phyloP scores from a whole-genome alignment of 2,797 vertebrate species.

The Pantherophis vulpinus region DNA sequence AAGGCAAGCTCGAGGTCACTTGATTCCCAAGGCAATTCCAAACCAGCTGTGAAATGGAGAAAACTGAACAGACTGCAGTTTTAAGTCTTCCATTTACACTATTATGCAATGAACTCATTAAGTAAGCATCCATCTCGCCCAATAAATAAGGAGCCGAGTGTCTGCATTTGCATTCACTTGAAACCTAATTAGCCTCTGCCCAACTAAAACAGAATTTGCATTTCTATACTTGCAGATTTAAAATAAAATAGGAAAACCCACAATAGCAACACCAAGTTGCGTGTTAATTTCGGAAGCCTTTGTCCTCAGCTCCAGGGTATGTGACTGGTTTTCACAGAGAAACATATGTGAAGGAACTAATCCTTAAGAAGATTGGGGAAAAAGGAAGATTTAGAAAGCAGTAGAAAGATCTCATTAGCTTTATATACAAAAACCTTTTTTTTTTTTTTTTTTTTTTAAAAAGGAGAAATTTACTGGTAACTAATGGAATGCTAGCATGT shows the following conservation, averaged over 20 bases:
- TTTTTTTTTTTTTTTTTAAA: neutral
- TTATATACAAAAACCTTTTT: neutral
- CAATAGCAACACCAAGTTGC: neutral
- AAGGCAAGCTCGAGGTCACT: constrained; percentile 58
- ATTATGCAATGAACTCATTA: constrained; percentile 64
- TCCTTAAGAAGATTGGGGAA: neutral
- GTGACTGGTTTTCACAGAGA: neutral
- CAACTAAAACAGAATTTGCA: neutral
- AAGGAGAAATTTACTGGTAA: neutral
- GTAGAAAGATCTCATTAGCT: neutral
- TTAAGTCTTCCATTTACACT: constrained; percentile 51
- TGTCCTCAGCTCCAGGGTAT: neutral
- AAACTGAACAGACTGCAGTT: constrained; percentile 50
- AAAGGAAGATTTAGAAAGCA: neutral
- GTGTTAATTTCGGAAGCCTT: neutral
- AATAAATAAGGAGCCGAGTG: constrained; percentile 45
- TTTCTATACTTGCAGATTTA: neutral
- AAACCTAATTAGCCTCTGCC: neutral
- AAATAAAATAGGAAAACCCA: neutral
- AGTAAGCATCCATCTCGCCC: constrained; percentile 34
- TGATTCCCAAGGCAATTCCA: constrained; percentile 63
- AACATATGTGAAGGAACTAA: neutral
- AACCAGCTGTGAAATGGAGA: constrained; percentile 56
- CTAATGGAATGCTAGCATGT: neutral
- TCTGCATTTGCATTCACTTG: constrained; percentile 29